phyloP scores from a whole-genome alignment of 2,113 vertebrate genomes.

The Paraplagusia blochii region DNA sequence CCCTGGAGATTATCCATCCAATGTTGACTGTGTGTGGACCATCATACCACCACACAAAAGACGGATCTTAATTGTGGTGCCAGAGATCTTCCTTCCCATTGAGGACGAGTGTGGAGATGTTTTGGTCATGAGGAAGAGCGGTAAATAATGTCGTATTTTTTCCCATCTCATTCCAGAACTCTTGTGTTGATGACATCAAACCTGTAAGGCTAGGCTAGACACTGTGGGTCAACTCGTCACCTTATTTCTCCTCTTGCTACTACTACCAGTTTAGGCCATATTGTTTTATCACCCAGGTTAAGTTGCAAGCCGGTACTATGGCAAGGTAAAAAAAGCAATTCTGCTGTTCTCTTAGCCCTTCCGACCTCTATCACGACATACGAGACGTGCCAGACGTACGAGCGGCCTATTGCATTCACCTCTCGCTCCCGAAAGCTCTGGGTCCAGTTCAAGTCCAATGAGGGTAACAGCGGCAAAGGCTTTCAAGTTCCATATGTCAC shows the following conservation, averaged over 20 bases:
- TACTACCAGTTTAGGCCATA: no score
- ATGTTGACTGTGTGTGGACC: conserved; percentile 94
- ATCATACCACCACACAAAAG: conserved; percentile 95
- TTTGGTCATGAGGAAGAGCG: conserved; percentile 97
- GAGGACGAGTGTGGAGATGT: conserved; percentile 97
- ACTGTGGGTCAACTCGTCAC: no score
- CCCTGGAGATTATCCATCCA: conserved; percentile 92
- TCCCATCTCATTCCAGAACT: no score
- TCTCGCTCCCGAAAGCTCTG: conserved; percentile 90
- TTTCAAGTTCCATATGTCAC: conserved; percentile 95
- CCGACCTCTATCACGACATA: conserved; percentile 92
- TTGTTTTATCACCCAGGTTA: no score
- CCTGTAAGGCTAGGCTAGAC: no score
- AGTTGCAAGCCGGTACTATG: neutral
- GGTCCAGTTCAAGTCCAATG: conserved; percentile 94
- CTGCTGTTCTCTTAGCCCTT: conserved; percentile 71
- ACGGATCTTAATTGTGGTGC: conserved; percentile 95
- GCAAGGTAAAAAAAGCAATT: neutral
- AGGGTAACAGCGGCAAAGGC: conserved; percentile 91
- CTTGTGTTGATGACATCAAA: no score
- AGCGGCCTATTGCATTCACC: conserved; percentile 92
- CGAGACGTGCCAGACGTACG: conserved; percentile 92
- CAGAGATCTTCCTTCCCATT: conserved; percentile 95
- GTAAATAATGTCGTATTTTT: conserved; percentile 58
- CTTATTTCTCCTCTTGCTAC: no score